phyloP scores from a whole-genome alignment of 2,888 invertebrate genomes.

The Phania funesta region DNA sequence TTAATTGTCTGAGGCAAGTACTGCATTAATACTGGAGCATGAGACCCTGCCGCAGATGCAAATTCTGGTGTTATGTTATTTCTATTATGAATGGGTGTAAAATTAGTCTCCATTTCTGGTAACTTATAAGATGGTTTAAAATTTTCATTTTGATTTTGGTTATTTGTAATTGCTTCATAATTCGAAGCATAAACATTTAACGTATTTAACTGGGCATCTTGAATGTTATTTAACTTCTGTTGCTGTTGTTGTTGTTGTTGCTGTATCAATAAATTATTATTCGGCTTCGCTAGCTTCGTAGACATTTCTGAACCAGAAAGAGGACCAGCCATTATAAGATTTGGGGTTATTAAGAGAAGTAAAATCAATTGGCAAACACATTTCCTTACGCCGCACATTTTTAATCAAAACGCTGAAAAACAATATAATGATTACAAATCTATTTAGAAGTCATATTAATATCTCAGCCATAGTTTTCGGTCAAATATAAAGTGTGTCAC shows the following conservation, averaged over 20 bases:
- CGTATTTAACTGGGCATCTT: slow-evolving; percentile 76
- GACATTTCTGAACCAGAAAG: slow-evolving; percentile 75
- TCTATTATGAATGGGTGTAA: slow-evolving; percentile 75
- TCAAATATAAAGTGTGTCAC: background rate
- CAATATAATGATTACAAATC: slow-evolving; percentile 5
- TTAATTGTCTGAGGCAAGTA: slow-evolving; percentile 76
- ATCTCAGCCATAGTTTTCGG: background rate
- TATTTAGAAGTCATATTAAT: slow-evolving; percentile 13
- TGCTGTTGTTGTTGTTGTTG: slow-evolving; percentile 57
- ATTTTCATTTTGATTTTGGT: slow-evolving; percentile 59
- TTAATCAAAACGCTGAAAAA: background rate
- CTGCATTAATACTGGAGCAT: slow-evolving; percentile 78
- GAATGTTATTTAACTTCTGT: slow-evolving; percentile 54
- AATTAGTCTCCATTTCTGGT: slow-evolving; percentile 78
- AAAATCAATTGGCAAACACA: slow-evolving; percentile 13
- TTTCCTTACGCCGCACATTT: slow-evolving; percentile 16
- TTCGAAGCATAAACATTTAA: slow-evolving; percentile 77
- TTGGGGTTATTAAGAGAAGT: slow-evolving; percentile 20
- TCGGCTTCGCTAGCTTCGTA: slow-evolving; percentile 71
- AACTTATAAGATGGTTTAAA: slow-evolving; percentile 76
- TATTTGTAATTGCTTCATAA: slow-evolving; percentile 71
- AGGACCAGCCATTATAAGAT: slow-evolving; percentile 62
- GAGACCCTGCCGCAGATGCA: slow-evolving; percentile 33
- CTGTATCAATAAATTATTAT: slow-evolving; percentile 54
- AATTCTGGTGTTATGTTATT: slow-evolving; percentile 57